Evolutionary conservation across 2,113 vertebrate species (phyloP).

Genomic region (Periophthalmus modestus): DNA sequence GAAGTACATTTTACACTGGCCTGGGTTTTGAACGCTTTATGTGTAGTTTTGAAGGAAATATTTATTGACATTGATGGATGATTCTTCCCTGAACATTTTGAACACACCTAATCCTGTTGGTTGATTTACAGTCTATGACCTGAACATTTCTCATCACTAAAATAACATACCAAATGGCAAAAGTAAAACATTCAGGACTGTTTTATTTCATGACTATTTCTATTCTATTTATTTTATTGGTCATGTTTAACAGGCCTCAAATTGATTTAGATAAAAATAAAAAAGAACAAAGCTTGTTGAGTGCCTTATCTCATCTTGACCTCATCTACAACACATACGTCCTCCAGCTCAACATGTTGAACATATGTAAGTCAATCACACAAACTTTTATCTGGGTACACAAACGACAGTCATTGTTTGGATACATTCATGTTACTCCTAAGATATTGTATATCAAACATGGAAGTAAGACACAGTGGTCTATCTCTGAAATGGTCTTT

Average conservation of each 20-base stretch:
- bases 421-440: background rate
- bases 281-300: background rate
- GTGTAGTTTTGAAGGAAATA: slow-evolving; percentile 34
- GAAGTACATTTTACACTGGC: slow-evolving; percentile 21
- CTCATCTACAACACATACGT: background rate
- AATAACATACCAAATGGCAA: background rate
- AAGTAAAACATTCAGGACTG: background rate
- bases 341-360: background rate
- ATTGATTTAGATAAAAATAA: background rate
- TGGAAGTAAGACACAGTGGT: background rate
- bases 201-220: background rate
- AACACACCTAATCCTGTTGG: slow-evolving; percentile 33
- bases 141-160: background rate
- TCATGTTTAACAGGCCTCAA: background rate
- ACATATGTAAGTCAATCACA: background rate
- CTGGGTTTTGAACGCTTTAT: background rate
- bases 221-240: background rate
- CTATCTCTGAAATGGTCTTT: background rate
- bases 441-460: background rate
- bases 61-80: slow-evolving; percentile 46
- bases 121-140: slow-evolving; percentile 3
- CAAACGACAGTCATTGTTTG: background rate
- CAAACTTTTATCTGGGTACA: background rate
- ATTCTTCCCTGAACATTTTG: slow-evolving; percentile 20
- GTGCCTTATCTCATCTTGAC: background rate